Evolutionary conservation across 2,797 vertebrate genomes (phyloP).

Genomic region (Brotula barbata): DNA sequence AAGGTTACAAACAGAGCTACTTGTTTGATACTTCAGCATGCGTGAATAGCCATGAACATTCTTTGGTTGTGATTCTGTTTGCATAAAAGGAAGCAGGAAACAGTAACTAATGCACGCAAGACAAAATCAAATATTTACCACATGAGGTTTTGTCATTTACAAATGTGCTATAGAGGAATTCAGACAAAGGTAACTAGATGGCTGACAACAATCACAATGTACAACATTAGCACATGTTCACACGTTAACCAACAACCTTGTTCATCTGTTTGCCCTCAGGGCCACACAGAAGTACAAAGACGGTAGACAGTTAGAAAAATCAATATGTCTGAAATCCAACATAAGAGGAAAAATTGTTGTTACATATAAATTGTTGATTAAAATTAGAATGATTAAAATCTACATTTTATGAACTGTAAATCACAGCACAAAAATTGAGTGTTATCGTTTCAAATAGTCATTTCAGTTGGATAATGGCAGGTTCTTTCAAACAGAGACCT

Average conservation of each 20-base stretch:
- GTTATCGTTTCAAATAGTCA: no score
- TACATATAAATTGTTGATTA: no score
- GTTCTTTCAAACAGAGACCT: constrained; percentile 12
- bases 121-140: constrained; percentile 49
- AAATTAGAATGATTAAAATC: no score
- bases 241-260: not conserved
- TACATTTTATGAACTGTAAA: no score
- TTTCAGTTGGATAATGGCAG: no score
- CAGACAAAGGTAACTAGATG: constrained; percentile 3
- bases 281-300: no score
- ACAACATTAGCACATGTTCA: not conserved
- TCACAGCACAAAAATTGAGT: no score
- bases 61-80: constrained; percentile 40
- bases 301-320: no score
- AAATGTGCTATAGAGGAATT: not conserved
- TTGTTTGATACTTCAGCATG: not conserved
- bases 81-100: constrained; percentile 32
- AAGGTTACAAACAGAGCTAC: not conserved
- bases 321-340: no score
- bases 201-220: not conserved
- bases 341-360: no score
- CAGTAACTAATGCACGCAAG: constrained; percentile 6
- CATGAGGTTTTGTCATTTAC: constrained; percentile 12
- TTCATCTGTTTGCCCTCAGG: no score
- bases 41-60: constrained; percentile 17